Base-by-base conservation (phyloP, 1,140 invertebrate species). In the Megalonaias nervosa region DNA sequence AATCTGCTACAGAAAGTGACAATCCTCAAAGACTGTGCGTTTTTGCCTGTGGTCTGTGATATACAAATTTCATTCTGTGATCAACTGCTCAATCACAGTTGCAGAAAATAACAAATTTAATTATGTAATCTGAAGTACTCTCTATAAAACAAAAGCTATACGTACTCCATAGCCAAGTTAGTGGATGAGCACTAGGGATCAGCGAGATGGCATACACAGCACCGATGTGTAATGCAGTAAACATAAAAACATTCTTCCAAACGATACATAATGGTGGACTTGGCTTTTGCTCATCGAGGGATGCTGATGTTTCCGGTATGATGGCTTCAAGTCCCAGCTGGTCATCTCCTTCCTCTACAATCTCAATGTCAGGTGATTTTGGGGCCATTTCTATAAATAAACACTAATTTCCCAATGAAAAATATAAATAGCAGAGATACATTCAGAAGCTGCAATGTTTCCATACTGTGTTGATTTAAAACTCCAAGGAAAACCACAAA, bases 241-340 rank as follows among this genome's bases (percentile, higher is more conserved):
- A 98, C 1, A 97, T 90, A 12, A 95, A 91, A 15, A 99, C 96
- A 90, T 99, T 99, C 84, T 95, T 93, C 97, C 98, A 99, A 0
- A 99, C 97, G 48, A 97, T 94, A 84, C 95, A 71, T 70, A 82
- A 77, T 16, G 84, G 84, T 19, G 68, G 81, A 16, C 77, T 62
- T 58, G 4, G 38, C 38, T 48, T 48, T 48, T 48, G 38, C 38
- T 48, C 38, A 48, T 9, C 38, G 6, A 48, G 38, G 38, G 38
- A 48, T 48, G 38, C 38, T 48, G 38, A 48, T 48, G 38, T 48
- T 48, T 48, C 38, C 38, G 4, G 38, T 48, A 48, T 48, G 38
- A 48, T 48, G 6, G 38, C 38, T 48, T 48, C 38, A 48, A 48
- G 38, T 48, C 38, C 38, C 38, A 48, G 38, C 38, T 48, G 38